Conservation (phyloP, 2,888 invertebrate genomes). For the Melikaiella ostensackeni region DNA sequence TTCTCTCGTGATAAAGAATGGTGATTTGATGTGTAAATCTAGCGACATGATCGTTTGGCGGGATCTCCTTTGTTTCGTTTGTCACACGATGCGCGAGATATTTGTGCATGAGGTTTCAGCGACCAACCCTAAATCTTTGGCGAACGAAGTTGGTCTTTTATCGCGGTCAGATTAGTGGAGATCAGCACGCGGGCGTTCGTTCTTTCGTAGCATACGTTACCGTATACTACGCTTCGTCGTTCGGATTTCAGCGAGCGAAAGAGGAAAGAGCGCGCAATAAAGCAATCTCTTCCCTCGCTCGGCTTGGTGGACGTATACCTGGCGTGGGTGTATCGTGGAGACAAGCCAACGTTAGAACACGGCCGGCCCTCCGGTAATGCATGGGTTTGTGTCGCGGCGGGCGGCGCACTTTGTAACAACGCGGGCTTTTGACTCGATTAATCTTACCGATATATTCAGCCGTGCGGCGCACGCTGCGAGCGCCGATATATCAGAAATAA, state of each 20-base stretch:
- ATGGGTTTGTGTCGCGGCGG: constrained; percentile 74
- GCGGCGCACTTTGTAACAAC: constrained; percentile 77
- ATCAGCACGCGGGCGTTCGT: constrained; percentile 53
- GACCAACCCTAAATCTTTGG: constrained; percentile 34
- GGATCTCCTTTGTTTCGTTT: constrained; percentile 19
- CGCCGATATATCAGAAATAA: constrained; percentile 71
- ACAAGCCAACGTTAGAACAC: constrained; percentile 70
- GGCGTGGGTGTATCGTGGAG: constrained; percentile 71
- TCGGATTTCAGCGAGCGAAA: constrained; percentile 52
- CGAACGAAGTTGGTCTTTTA: constrained; percentile 47
- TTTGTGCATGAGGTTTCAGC: constrained; percentile 33
- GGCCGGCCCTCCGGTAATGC: constrained; percentile 68
- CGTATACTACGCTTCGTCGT: constrained; percentile 43
- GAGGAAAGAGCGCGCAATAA: constrained; percentile 57
- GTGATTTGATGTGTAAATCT: constrained; percentile 18
- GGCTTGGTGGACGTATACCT: constrained; percentile 55
- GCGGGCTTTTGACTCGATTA: constrained; percentile 76
- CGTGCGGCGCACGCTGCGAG: constrained; percentile 61
- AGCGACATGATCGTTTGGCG: constrained; percentile 31
- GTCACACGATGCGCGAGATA: constrained; percentile 37
- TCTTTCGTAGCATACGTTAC: constrained; percentile 35
- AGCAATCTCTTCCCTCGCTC: constrained; percentile 57
- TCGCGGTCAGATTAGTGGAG: constrained; percentile 56
- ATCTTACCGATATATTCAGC: constrained; percentile 73
- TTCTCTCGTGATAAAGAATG: neutral